Evolutionary conservation across 2,113 vertebrate genomes (phyloP).

Genomic region (Percopsis transmontana): DNA sequence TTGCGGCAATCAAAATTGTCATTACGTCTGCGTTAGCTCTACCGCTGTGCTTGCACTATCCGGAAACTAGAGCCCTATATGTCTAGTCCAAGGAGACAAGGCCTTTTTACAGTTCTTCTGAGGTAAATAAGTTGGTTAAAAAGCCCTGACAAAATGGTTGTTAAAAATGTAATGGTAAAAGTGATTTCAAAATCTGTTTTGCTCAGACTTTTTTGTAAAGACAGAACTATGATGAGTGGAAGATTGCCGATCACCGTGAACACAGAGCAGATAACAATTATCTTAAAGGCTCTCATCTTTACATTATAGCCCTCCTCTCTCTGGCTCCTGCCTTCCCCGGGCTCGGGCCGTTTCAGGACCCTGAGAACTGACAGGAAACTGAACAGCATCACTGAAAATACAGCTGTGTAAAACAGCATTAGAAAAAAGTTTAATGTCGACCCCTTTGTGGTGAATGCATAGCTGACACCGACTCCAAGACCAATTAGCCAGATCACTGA

Average conservation of each 20-base stretch:
- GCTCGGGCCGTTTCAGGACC: conserved; percentile 16
- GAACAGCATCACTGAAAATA: conserved; percentile 17
- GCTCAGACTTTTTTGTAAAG: not conserved
- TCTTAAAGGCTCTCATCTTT: conserved; percentile 33
- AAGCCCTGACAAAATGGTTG: not conserved
- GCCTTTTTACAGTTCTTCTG: not conserved
- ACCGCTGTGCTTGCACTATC: no score
- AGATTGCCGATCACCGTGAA: not conserved
- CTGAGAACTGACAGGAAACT: conserved; percentile 34
- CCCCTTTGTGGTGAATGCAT: no score
- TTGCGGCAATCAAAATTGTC: no score
- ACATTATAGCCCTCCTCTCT: not conserved
- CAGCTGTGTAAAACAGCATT: accelerated
- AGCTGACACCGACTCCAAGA: not conserved
- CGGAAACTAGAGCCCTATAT: no score
- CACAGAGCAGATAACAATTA: not conserved
- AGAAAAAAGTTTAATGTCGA: not conserved
- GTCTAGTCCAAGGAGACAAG: not conserved
- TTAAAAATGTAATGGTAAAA: not conserved
- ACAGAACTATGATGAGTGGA: not conserved
- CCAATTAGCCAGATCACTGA: conserved; percentile 4
- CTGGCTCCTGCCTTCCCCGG: conserved; percentile 12
- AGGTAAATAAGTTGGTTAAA: not conserved
- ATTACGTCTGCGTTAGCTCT: no score
- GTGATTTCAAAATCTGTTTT: not conserved